Percentiles rank a stretch among this genome's conserved stretches.
phyloP scores from a whole-genome alignment of 2,113 vertebrate species.

The Corythornis cristatus region DNA sequence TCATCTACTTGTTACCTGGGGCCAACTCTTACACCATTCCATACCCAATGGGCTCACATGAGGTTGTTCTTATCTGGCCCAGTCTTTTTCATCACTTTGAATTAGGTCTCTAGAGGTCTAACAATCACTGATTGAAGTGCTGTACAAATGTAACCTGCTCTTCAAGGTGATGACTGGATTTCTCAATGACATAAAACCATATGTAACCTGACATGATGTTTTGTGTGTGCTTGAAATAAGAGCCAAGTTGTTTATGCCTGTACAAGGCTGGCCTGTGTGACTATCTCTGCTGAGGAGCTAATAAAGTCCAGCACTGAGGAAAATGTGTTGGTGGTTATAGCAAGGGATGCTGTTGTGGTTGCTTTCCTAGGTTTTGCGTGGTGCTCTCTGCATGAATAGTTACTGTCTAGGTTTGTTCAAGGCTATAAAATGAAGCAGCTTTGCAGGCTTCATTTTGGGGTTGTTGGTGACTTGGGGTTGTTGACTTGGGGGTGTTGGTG shows the following conservation, averaged over 20 bases:
- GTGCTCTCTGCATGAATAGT: not conserved
- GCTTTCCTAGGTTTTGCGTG: not conserved
- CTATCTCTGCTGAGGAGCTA: not conserved
- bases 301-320: not conserved
- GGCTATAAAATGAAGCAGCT: not conserved
- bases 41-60: accelerated
- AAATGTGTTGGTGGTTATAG: not conserved
- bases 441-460: no score
- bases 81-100: not conserved
- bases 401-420: accelerated
- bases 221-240: not conserved
- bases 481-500: no score
- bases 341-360: not conserved
- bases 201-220: accelerated
- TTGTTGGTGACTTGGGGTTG: no score
- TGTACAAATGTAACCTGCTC: not conserved
- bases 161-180: not conserved
- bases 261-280: not conserved
- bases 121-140: not conserved
- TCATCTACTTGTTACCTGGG: not conserved
- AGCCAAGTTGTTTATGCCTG: not conserved
- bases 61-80: not conserved
- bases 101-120: not conserved
- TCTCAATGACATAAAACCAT: not conserved
- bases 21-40: not conserved